These are phyloP conservation scores for Rafetus swinhoei DNA, from an alignment of 2,113 vertebrate species.

Conservation along the genomic window DNA sequence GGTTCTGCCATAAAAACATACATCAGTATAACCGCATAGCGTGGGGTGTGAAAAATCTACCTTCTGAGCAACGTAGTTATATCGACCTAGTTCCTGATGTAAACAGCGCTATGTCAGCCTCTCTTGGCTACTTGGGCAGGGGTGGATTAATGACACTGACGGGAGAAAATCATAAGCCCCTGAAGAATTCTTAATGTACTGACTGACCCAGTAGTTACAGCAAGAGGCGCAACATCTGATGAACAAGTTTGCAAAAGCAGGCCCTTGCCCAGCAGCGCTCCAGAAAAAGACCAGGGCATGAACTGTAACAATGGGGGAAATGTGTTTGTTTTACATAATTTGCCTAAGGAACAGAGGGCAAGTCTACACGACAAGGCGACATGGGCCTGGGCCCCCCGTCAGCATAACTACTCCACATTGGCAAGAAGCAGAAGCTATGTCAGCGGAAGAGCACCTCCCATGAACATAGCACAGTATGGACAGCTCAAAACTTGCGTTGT, in stretches of 20 bases:
- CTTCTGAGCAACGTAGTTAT: neutral
- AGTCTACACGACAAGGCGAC: no score
- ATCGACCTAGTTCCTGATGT: neutral
- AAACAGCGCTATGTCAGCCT: neutral
- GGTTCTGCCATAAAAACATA: neutral
- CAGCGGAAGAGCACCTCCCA: no score
- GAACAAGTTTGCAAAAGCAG: neutral
- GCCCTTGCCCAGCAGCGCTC: neutral
- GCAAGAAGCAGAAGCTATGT: no score
- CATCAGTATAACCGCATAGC: neutral
- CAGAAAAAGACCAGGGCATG: accelerated
- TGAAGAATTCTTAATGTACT: neutral
- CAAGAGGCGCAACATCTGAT: neutral
- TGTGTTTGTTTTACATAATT: neutral
- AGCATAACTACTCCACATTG: no score
- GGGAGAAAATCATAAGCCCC: neutral
- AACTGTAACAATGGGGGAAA: neutral
- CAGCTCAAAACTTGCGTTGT: no score
- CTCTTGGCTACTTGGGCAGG: neutral
- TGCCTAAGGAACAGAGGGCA: neutral
- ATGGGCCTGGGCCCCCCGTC: no score
- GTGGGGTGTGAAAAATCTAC: neutral
- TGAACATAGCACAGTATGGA: no score
- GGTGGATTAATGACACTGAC: neutral
- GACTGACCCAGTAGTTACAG: neutral